phyloP scores from a whole-genome alignment of 2,113 vertebrate species.

The Siniperca knerii region DNA sequence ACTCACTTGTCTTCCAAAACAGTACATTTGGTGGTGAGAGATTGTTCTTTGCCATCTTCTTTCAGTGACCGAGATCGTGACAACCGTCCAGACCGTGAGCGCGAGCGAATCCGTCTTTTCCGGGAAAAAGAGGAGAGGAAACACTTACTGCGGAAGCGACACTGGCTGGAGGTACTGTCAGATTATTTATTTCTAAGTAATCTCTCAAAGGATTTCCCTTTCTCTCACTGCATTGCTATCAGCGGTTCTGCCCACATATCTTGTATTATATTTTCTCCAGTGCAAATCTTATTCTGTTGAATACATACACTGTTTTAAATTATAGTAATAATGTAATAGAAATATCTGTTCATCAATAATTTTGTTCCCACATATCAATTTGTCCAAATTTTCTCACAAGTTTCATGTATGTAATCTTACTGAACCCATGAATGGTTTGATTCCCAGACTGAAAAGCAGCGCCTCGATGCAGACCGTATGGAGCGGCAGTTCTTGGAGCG shows the following conservation, averaged over 20 bases:
- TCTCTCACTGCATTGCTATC: background rate
- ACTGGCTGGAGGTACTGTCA: constrained; percentile 85
- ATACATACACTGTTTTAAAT: background rate
- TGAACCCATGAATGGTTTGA: background rate
- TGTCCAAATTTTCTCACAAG: background rate
- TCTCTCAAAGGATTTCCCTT: too few relatives aligned
- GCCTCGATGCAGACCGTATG: constrained; percentile 91
- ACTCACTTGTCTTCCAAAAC: background rate
- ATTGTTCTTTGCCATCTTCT: background rate
- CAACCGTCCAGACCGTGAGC: constrained; percentile 88
- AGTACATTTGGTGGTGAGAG: background rate
- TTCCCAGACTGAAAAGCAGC: constrained; percentile 88
- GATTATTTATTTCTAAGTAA: background rate
- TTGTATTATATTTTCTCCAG: background rate
- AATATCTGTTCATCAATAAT: background rate
- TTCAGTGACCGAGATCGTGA: constrained; percentile 80
- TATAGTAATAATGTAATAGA: background rate
- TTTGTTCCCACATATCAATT: background rate
- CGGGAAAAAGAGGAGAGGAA: constrained; percentile 91
- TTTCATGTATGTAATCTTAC: background rate
- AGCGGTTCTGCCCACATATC: background rate
- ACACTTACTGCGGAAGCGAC: constrained; percentile 88
- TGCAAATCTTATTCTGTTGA: background rate
- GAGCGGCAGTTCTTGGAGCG: constrained; percentile 94
- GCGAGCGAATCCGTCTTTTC: constrained; percentile 90